Conservation (phyloP, 2,797 vertebrate species). For the Coluber constrictor region DNA sequence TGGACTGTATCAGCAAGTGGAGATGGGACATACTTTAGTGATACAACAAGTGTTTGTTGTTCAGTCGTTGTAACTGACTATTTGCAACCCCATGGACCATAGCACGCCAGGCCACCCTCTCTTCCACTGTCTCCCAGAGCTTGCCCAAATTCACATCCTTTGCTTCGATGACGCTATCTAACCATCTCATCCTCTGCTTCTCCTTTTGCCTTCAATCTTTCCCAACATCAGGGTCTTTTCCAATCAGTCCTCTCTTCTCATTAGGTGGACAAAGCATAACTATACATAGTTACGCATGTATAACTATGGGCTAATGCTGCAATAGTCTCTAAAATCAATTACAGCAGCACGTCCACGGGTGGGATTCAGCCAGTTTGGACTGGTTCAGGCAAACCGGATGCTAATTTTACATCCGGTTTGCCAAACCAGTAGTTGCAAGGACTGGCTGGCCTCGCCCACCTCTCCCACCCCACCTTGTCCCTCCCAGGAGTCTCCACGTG, state of each 20-base stretch:
- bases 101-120: too few relatives aligned
- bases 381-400: too few relatives aligned
- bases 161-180: neutral
- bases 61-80: neutral
- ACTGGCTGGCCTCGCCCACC: too few relatives aligned
- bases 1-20: too few relatives aligned
- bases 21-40: neutral
- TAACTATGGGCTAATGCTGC: neutral
- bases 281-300: neutral
- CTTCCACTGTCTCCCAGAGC: neutral
- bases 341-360: neutral
- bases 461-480: too few relatives aligned
- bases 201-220: too few relatives aligned
- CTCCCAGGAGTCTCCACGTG: too few relatives aligned
- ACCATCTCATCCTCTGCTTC: neutral
- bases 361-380: too few relatives aligned
- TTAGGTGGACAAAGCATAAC: neutral
- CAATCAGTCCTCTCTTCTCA: neutral
- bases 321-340: neutral
- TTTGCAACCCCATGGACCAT: neutral
- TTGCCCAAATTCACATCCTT: neutral
- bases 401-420: too few relatives aligned
- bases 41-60: neutral
- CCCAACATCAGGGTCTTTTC: neutral
- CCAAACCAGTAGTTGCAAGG: too few relatives aligned